Evolutionary conservation across 92 coral and sea anemone species (phyloP).

Genomic region (Zoanthus sociatus): DNA sequence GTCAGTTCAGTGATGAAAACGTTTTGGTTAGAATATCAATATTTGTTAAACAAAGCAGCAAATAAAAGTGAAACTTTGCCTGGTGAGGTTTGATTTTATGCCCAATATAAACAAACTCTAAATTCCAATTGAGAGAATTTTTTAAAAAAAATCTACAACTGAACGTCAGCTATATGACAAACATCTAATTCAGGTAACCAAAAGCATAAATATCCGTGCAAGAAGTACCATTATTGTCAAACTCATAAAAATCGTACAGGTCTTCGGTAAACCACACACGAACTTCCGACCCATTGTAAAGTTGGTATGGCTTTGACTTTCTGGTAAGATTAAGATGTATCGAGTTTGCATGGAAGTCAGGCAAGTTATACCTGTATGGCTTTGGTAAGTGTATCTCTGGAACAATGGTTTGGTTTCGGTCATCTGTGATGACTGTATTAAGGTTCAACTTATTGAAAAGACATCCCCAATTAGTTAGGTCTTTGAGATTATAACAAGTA

Average conservation of each 20-base stretch:
- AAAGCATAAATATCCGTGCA: slow-evolving; percentile 14
- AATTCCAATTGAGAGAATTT: too few species aligned
- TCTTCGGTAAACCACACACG: slow-evolving; percentile 29
- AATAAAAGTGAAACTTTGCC: too few species aligned
- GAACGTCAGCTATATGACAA: not conserved
- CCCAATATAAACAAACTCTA: too few species aligned
- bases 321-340: slow-evolving; percentile 11
- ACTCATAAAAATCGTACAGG: not conserved
- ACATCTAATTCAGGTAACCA: not conserved
- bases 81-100: too few species aligned
- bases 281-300: slow-evolving; percentile 1
- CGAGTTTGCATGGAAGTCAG: slow-evolving; percentile 18
- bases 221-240: not conserved
- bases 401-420: not conserved
- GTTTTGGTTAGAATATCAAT: too few species aligned
- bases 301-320: not conserved
- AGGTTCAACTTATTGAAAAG: not conserved
- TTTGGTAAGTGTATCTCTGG: not conserved
- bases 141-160: too few species aligned
- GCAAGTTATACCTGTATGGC: not conserved
- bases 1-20: too few species aligned
- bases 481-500: not conserved
- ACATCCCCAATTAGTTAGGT: slow-evolving; percentile 2
- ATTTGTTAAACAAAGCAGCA: too few species aligned
- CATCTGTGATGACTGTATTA: not conserved